Percentiles rank a stretch among this genome's conserved stretches.
phyloP scores from a whole-genome alignment of 2,797 vertebrate species.

The Typhlichthys eigenmanni region DNA sequence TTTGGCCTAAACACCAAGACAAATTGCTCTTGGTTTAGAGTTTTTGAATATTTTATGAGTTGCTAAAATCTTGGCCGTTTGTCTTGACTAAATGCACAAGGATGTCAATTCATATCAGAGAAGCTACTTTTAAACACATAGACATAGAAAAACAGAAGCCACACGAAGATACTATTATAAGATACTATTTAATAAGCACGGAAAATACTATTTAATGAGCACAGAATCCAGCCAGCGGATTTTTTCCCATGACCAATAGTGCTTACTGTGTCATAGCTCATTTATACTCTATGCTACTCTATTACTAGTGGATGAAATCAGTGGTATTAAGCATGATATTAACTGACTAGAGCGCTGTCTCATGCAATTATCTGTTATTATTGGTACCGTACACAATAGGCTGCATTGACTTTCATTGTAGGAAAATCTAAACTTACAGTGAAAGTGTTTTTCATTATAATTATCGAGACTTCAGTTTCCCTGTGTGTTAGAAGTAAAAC shows the following conservation, averaged over 20 bases:
- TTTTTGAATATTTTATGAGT: slow-evolving; percentile 56
- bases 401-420: neutral
- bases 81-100: slow-evolving; percentile 32
- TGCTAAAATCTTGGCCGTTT: slow-evolving; percentile 55
- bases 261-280: neutral
- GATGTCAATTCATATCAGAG: slow-evolving; percentile 55
- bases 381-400: neutral
- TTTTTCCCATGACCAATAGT: slow-evolving; percentile 22
- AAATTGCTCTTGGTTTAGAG: slow-evolving; percentile 63
- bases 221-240: slow-evolving; percentile 30
- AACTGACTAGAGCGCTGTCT: neutral
- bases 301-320: neutral
- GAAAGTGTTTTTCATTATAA: neutral
- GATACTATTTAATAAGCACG: slow-evolving; percentile 22
- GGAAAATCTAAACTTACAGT: neutral
- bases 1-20: slow-evolving; percentile 47
- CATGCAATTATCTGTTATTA: slow-evolving; percentile 2
- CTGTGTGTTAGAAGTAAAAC: no score
- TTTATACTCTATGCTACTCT: neutral
- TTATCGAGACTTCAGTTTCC: no score
- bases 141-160: slow-evolving; percentile 15
- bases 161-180: slow-evolving; percentile 25
- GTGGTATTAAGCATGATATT: slow-evolving; percentile 2
- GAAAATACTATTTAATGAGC: slow-evolving; percentile 14
- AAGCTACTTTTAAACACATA: slow-evolving; percentile 31